phyloP scores from a whole-genome alignment of 2,113 vertebrate species.

The Actenoides hombroni region DNA sequence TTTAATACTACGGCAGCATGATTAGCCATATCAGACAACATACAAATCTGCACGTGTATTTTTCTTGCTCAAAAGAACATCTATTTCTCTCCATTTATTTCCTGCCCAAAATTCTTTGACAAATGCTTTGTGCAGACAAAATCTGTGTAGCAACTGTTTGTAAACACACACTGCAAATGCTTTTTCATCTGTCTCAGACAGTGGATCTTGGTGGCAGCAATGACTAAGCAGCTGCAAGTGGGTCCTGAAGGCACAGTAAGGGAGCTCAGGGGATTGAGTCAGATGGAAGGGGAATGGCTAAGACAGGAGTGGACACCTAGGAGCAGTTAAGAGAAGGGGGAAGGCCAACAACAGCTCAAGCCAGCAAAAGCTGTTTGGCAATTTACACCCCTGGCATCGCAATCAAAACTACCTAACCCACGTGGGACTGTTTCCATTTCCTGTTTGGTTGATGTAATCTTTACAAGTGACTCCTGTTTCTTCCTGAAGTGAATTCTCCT shows the following conservation, averaged over 20 bases:
- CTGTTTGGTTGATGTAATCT: constrained; percentile 44
- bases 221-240: background rate
- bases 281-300: background rate
- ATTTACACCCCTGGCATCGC: constrained; percentile 25
- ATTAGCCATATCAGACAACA: background rate
- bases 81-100: background rate
- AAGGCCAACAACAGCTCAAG: background rate
- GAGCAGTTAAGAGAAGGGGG: background rate
- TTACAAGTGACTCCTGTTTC: constrained; percentile 28
- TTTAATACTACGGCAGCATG: background rate
- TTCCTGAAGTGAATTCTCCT: constrained; percentile 43
- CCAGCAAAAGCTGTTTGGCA: background rate
- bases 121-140: background rate
- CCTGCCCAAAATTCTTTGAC: background rate
- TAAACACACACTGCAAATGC: background rate
- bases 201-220: background rate
- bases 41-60: background rate
- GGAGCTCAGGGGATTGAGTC: background rate
- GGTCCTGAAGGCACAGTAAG: background rate
- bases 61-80: background rate
- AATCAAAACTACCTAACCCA: constrained; percentile 4
- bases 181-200: background rate
- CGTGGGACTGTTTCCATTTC: background rate
- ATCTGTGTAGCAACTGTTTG: background rate
- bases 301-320: background rate